Conservation (phyloP, 37 sponge, comb jelly and placozoan genomes). For the Axinella damicornis region DNA sequence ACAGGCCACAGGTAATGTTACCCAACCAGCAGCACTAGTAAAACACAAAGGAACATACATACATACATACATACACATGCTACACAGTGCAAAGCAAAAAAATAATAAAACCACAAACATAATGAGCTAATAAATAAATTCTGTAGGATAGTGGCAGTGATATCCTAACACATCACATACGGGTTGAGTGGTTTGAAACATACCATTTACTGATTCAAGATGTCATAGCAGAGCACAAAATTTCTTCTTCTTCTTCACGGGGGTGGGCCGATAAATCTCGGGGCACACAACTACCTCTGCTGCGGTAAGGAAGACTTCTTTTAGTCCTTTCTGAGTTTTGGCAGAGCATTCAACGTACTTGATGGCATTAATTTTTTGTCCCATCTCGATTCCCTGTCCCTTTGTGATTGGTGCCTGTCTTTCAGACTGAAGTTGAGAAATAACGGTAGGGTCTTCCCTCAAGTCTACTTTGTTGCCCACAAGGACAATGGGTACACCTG, state of each 20-base stretch:
- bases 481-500: slow-evolving; percentile 82
- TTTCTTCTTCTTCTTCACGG: slow-evolving; percentile 40
- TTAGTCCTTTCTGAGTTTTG: slow-evolving; percentile 85
- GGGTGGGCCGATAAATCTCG: slow-evolving; percentile 39
- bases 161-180: not conserved
- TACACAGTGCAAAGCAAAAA: not conserved
- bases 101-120: not conserved
- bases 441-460: slow-evolving; percentile 74
- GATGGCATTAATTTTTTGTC: slow-evolving; percentile 79
- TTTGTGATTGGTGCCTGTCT: slow-evolving; percentile 68
- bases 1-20: not conserved
- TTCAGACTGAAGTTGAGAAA: slow-evolving; percentile 52
- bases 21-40: not conserved
- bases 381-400: slow-evolving; percentile 76
- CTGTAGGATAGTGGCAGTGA: not conserved
- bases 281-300: slow-evolving; percentile 73
- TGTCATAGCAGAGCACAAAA: slow-evolving; percentile 25
- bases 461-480: slow-evolving; percentile 88
- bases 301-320: slow-evolving; percentile 87
- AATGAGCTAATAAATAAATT: slow-evolving; percentile 3
- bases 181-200: not conserved
- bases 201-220: not conserved
- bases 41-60: not conserved
- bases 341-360: slow-evolving; percentile 94
- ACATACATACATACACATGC: not conserved